Conservation (phyloP, 2,113 vertebrate genomes). For the Ancistrus triradiatus region DNA sequence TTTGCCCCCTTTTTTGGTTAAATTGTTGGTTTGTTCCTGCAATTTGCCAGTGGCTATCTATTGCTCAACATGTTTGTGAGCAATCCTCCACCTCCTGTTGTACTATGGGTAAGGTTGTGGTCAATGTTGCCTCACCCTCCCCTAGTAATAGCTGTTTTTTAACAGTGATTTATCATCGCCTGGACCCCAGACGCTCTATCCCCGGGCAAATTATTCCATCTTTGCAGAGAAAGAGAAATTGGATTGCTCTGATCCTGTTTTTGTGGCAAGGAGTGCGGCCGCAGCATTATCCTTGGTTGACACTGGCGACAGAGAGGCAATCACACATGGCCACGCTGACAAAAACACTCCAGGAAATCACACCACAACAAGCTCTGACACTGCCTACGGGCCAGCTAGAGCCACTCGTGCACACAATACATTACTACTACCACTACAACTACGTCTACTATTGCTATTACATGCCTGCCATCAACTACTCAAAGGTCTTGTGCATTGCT, state of each 20-base stretch:
- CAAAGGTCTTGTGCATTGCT: background rate
- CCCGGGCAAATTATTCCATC: conserved; percentile 75
- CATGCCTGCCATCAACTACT: background rate
- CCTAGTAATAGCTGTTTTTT: conserved; percentile 52
- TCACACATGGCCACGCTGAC: conserved; percentile 70
- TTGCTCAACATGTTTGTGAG: conserved; percentile 33
- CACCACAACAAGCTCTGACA: conserved; percentile 71
- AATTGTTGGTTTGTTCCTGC: conserved; percentile 38
- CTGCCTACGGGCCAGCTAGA: conserved; percentile 49
- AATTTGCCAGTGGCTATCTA: conserved; percentile 39
- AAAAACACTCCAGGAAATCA: conserved; percentile 77
- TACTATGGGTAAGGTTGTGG: conserved; percentile 27
- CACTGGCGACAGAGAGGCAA: conserved; percentile 73
- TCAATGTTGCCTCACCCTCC: conserved; percentile 38
- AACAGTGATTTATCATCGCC: conserved; percentile 44
- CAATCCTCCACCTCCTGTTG: conserved; percentile 31
- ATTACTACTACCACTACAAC: conserved; percentile 16
- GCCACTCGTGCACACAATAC: conserved; percentile 45
- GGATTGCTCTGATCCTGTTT: conserved; percentile 71
- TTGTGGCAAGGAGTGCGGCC: conserved; percentile 55
- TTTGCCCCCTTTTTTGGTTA: conserved; percentile 24
- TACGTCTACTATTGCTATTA: conserved; percentile 22
- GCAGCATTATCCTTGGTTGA: conserved; percentile 70
- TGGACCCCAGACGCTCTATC: conserved; percentile 53
- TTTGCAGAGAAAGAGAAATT: conserved; percentile 72